These are phyloP conservation scores for Cygnus olor DNA, from an alignment of 2,797 vertebrate genomes.

Conservation along the genomic window DNA sequence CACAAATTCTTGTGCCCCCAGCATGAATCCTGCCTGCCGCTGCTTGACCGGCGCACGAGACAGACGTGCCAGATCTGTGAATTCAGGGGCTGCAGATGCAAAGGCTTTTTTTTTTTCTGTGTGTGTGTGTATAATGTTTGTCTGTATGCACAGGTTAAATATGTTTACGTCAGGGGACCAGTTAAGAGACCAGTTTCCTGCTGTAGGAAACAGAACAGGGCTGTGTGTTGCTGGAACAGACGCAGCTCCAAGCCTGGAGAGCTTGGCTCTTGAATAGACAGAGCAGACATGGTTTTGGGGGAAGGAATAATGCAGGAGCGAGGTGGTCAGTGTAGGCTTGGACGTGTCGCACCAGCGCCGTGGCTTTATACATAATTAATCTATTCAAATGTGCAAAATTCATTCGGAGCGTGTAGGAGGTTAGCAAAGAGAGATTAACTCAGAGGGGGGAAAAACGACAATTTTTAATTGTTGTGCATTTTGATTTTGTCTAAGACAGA, in stretches of 20 bases:
- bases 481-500: slow-evolving; percentile 11
- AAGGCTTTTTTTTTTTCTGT: background rate
- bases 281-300: background rate
- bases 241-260: background rate
- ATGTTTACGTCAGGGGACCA: background rate
- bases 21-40: background rate
- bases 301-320: background rate
- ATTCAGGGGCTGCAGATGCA: background rate
- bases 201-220: background rate
- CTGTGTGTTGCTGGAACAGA: background rate
- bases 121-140: background rate
- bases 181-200: background rate
- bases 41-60: background rate
- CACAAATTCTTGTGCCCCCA: background rate
- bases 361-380: background rate
- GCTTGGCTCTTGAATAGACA: background rate
- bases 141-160: background rate
- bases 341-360: fast-evolving
- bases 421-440: slow-evolving; percentile 46
- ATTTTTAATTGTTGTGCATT: background rate
- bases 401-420: slow-evolving; percentile 34
- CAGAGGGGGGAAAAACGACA: background rate
- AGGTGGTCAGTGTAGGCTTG: background rate
- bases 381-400: background rate
- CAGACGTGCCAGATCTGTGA: background rate